Evolutionary conservation across 2,888 invertebrate species (phyloP), one percentile per base, ranked within the genome.

Genomic region (Lissonota sp.): DNA sequence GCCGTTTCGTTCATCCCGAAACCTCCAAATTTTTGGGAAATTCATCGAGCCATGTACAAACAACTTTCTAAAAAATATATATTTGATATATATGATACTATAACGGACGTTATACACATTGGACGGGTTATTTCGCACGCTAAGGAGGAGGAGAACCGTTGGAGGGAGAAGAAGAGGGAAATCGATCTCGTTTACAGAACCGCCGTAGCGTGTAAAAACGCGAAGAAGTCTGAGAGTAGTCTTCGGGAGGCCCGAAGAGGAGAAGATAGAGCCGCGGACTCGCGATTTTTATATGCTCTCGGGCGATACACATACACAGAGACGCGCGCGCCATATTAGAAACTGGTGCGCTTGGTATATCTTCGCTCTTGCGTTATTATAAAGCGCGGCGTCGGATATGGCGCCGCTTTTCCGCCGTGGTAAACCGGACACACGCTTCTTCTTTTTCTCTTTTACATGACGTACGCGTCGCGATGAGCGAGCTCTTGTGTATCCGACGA

Each of bases 381-480:
- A 26, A 46, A 37, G 53, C 83, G 86, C 79, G 73, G 82, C 80
- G 82, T 86, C 87, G 82, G 85, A 89, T 89, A 89, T 86, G 87
- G 87, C 86, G 85, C 87, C 88, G 88, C 86, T 87, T 88, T 89
- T 89, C 87, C 86, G 76, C 70, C 69, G 79, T 76, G 63, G 70
- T 75, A 57, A 80, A 79, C 84, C 75, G 82, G 80, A 72, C 79
- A 73, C 67, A 63, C 80, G 62, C 73, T 63, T 78, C 62, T 55
- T 39, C 49, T 62, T 8, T 75, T 37, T 14, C 40, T 58, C 51
- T 77, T 70, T 49, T 49, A 16, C 46, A 37, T 6, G 60, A 58
- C 16, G 2, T 51, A n/a, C 12, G 46, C 67, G 46, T 58, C 55
- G 55, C 58, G 75, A 49, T 5, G 44, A 40, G 60, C 70, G 39